Percentiles rank a stretch among this genome's conserved stretches.
Conservation (phyloP, 2,113 vertebrate genomes). For the Ammospiza caudacuta region DNA sequence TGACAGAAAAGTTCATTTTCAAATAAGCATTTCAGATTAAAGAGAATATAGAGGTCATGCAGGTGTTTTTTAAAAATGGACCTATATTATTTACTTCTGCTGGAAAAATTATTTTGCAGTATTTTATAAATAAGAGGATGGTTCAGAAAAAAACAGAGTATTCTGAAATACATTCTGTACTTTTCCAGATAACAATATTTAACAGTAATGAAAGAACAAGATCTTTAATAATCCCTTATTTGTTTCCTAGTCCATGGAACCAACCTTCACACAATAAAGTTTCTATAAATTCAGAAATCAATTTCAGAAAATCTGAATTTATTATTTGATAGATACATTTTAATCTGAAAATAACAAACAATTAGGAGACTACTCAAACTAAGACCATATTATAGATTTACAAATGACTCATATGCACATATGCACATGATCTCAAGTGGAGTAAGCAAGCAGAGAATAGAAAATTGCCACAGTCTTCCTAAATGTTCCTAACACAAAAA, state of each 20-base stretch:
- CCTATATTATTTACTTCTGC: not conserved
- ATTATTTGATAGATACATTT: not conserved
- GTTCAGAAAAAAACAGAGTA: not conserved
- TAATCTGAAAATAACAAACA: not conserved
- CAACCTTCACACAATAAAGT: accelerated
- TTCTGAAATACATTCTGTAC: not conserved
- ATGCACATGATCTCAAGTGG: not conserved
- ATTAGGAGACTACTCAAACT: not conserved
- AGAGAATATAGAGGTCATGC: not conserved
- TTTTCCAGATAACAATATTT: not conserved
- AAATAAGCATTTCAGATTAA: not conserved
- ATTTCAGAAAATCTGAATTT: not conserved
- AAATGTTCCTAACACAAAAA: accelerated
- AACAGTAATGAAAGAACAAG: not conserved
- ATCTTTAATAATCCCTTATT: not conserved
- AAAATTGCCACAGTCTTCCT: not conserved
- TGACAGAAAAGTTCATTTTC: not conserved
- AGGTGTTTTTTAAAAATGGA: not conserved
- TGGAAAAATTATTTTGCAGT: not conserved
- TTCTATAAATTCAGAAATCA: not conserved
- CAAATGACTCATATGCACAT: not conserved
- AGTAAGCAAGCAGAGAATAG: not conserved
- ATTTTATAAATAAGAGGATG: not conserved
- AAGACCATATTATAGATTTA: not conserved
- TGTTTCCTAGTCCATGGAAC: not conserved